Conservation (phyloP, 1,140 invertebrate genomes). For the Acyrthosiphon pisum region DNA sequence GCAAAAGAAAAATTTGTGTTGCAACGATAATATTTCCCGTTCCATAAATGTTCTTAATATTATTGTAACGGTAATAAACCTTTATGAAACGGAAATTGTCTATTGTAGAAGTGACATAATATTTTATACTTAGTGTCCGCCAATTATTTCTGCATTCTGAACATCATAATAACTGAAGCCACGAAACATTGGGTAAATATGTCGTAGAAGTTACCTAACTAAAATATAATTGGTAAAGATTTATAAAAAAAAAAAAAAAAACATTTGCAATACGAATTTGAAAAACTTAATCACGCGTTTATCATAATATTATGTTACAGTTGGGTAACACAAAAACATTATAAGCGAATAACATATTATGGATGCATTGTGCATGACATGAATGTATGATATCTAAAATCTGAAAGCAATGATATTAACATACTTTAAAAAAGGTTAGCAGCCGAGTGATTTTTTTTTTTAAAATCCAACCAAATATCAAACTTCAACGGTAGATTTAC, state of each 20-base stretch:
- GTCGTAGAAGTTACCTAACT: not conserved
- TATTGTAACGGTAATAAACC: not conserved
- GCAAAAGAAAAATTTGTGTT: not conserved
- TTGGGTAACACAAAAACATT: not conserved
- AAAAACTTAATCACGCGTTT: not conserved
- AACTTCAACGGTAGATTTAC: not conserved
- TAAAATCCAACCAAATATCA: not conserved
- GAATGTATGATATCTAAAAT: not conserved
- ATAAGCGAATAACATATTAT: not conserved
- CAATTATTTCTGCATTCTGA: conserved; percentile 12
- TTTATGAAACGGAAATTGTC: not conserved
- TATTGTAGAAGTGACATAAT: not conserved
- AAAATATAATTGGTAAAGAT: not conserved
- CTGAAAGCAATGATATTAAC: not conserved
- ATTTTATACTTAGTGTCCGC: not conserved
- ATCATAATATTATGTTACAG: not conserved
- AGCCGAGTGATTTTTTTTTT: not conserved
- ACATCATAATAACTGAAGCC: not conserved
- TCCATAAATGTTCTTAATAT: not conserved
- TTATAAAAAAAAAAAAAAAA: not conserved
- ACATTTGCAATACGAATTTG: not conserved
- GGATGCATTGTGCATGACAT: not conserved
- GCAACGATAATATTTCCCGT: not conserved
- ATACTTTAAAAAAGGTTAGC: not conserved
- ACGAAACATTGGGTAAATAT: not conserved